phyloP scores from a whole-genome alignment of 1,140 invertebrate species.

The Macrosteles quadrilineatus region DNA sequence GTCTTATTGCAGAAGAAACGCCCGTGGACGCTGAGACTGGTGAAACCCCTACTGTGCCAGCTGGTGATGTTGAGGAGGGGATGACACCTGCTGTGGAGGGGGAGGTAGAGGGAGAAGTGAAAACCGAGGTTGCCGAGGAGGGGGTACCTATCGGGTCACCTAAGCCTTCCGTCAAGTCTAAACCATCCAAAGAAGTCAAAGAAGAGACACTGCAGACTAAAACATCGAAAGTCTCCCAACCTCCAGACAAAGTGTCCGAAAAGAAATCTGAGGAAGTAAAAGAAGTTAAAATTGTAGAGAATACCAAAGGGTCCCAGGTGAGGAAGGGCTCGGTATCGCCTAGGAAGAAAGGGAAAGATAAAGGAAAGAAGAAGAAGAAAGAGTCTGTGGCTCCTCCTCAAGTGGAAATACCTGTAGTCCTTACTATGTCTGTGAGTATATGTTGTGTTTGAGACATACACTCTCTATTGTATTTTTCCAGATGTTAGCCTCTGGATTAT shows the following conservation, averaged over 20 bases:
- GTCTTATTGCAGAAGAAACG: not conserved
- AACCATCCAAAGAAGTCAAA: not conserved
- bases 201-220: not conserved
- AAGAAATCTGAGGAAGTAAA: no score
- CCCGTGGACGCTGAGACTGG: constrained; percentile 21
- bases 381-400: not conserved
- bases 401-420: no score
- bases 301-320: no score
- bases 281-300: no score
- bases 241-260: not conserved
- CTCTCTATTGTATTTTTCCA: no score
- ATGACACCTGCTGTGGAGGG: not conserved
- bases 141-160: not conserved
- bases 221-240: not conserved
- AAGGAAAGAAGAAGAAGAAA: constrained; percentile 22
- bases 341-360: constrained; percentile 2
- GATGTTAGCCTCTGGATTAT: no score
- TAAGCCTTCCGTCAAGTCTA: constrained; percentile 7
- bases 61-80: not conserved
- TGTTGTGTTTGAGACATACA: no score
- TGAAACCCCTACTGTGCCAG: not conserved
- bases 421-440: no score
- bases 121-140: constrained; percentile 5
- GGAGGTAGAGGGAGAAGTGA: not conserved
- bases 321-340: not conserved